Conservation (phyloP, 2,113 vertebrate species). For the Leptosomus discolor region DNA sequence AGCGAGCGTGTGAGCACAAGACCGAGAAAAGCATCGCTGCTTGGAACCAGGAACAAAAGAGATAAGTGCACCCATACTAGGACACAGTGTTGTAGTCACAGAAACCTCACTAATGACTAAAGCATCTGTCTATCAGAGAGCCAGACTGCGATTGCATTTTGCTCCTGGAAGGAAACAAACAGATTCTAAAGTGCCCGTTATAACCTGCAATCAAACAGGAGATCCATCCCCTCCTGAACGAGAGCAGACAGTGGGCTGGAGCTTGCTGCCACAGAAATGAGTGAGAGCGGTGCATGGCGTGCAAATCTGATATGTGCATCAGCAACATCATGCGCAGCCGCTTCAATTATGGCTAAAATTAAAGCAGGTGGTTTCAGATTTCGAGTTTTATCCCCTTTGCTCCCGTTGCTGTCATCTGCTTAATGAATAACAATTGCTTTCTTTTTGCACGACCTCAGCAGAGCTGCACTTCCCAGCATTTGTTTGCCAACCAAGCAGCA, state of each 20-base stretch:
- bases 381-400: constrained; percentile 42
- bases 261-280: neutral
- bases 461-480: constrained; percentile 19
- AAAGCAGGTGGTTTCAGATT: constrained; percentile 65
- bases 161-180: constrained; percentile 35
- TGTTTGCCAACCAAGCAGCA: constrained; percentile 35
- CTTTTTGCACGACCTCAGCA: constrained; percentile 48
- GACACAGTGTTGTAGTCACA: constrained; percentile 28
- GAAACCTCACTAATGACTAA: constrained; percentile 45
- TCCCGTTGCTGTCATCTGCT: constrained; percentile 55
- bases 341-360: constrained; percentile 58
- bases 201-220: neutral
- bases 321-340: constrained; percentile 26
- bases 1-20: neutral
- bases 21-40: neutral
- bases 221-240: neutral
- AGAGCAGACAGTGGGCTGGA: neutral
- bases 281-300: neutral
- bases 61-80: constrained; percentile 19
- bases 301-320: neutral
- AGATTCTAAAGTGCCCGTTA: neutral
- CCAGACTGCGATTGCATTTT: neutral
- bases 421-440: constrained; percentile 65
- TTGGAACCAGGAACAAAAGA: constrained; percentile 64
- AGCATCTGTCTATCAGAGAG: neutral